Conservation (phyloP, 2,888 invertebrate species). For the Epistrophe grossulariae region DNA sequence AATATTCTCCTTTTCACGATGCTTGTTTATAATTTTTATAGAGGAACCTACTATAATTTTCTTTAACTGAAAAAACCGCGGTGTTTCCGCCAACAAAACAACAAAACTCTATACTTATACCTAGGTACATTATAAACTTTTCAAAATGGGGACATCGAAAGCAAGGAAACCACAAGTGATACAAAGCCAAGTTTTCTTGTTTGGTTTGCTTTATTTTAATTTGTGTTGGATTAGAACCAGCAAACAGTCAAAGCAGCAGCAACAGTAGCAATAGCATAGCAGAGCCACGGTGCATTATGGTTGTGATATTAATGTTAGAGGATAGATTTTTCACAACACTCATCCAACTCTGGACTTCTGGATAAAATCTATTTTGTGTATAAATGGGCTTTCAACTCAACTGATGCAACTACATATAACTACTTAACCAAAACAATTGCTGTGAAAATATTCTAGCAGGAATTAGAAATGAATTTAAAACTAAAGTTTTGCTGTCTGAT, state of each 20-base stretch:
- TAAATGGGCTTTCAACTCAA: not conserved
- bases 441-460: conserved; percentile 46
- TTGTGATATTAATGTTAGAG: not conserved
- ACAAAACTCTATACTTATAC: not conserved
- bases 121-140: conserved; percentile 4
- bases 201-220: conserved; percentile 55
- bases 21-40: not conserved
- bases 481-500: conserved; percentile 26
- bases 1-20: too few relatives aligned
- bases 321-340: conserved; percentile 50
- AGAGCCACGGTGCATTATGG: not conserved
- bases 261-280: not conserved
- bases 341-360: conserved; percentile 18
- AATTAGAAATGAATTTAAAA: conserved; percentile 65
- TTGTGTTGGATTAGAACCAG: conserved; percentile 45
- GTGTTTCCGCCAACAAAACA: not conserved
- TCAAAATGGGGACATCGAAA: conserved; percentile 44
- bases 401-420: not conserved
- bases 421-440: conserved; percentile 13
- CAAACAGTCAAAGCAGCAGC: not conserved
- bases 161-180: conserved; percentile 49
- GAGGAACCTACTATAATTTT: not conserved
- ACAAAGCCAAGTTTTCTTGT: conserved; percentile 36
- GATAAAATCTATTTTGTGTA: conserved; percentile 4
- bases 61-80: not conserved